phyloP scores from a whole-genome alignment of 2,797 vertebrate species.

The Momotus momota region DNA sequence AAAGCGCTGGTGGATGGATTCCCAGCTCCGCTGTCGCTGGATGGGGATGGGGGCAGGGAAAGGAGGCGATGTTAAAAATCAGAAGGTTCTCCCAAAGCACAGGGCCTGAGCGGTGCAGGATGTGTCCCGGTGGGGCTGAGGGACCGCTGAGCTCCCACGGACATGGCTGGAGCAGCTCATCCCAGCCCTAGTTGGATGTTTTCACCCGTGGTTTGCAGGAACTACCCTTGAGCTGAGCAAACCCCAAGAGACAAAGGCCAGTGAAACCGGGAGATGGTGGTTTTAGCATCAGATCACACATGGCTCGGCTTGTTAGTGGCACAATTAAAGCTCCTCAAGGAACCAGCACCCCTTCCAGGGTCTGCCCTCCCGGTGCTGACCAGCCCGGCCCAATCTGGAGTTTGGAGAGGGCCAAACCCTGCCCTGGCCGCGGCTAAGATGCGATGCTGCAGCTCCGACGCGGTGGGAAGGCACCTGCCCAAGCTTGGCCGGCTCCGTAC shows the following conservation, averaged over 20 bases:
- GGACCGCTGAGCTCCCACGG: rapidly evolving
- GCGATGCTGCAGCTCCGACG: rapidly evolving
- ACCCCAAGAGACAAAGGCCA: not conserved
- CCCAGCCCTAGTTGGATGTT: not conserved
- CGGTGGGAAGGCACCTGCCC: rapidly evolving
- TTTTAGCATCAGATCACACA: not conserved
- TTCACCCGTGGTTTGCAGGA: not conserved
- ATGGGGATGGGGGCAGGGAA: not conserved
- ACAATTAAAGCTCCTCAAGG: not conserved
- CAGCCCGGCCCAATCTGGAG: not conserved
- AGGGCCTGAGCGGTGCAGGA: rapidly evolving
- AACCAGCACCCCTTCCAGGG: not conserved
- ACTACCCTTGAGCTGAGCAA: not conserved
- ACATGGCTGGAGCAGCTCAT: not conserved
- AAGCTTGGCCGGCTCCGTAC: not conserved
- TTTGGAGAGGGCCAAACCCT: not conserved
- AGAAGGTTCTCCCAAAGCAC: not conserved
- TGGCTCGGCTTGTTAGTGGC: rapidly evolving
- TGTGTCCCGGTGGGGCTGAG: not conserved
- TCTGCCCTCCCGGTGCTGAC: not conserved
- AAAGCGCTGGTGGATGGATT: constrained; percentile 31
- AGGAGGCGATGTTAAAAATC: not conserved
- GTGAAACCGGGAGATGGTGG: rapidly evolving
- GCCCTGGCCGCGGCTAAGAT: rapidly evolving
- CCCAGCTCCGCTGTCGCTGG: not conserved